phyloP scores from a whole-genome alignment of 2,113 vertebrate genomes.

The Calidris pugnax region DNA sequence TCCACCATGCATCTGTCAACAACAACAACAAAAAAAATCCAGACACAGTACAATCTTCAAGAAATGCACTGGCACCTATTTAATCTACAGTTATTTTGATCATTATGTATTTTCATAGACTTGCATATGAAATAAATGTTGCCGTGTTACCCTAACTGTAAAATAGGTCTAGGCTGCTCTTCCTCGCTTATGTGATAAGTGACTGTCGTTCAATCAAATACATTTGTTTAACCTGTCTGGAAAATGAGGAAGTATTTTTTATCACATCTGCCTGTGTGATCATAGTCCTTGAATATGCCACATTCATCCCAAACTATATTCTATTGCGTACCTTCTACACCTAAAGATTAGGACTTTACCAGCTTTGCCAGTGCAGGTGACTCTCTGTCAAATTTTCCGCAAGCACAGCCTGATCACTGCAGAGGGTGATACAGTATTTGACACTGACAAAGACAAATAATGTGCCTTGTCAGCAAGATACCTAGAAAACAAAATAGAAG shows the following conservation, averaged over 20 bases:
- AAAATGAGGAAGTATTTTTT: not conserved
- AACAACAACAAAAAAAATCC: not conserved
- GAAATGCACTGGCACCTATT: not conserved
- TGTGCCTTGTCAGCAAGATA: rapidly evolving
- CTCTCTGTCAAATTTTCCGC: not conserved
- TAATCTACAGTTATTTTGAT: not conserved
- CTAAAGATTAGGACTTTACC: not conserved
- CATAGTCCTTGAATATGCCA: not conserved
- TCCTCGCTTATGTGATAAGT: not conserved
- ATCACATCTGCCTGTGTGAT: not conserved
- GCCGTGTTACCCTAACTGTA: not conserved
- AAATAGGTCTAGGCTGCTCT: not conserved
- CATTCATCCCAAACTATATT: not conserved
- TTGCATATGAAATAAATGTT: not conserved
- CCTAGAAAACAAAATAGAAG: not conserved
- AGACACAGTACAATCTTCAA: not conserved
- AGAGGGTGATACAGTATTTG: not conserved
- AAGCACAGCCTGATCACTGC: not conserved
- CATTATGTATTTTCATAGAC: not conserved
- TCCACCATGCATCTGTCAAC: not conserved
- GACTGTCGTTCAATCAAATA: not conserved
- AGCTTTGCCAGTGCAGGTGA: not conserved
- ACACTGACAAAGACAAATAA: not conserved
- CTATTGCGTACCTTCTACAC: rapidly evolving
- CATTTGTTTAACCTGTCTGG: not conserved